Conservation (phyloP, 2,113 vertebrate genomes). For the Brienomyrus brachyistius region DNA sequence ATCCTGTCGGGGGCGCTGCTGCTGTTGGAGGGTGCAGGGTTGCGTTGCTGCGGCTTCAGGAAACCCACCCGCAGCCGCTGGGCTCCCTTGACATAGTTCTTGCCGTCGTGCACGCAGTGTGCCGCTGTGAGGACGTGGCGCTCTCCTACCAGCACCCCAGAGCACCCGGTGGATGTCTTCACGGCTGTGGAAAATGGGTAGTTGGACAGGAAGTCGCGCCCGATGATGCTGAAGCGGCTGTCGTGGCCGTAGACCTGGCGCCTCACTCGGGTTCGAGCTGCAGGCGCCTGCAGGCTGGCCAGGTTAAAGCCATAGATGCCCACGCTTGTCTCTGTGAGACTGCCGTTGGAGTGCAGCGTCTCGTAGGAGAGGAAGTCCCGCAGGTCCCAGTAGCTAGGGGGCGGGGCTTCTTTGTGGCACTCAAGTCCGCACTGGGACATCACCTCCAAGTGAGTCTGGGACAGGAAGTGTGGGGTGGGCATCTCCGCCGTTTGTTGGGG, state of each 20-base stretch:
- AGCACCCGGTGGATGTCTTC: constrained; percentile 92
- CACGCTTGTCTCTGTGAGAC: constrained; percentile 77
- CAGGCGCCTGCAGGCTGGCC: constrained; percentile 14
- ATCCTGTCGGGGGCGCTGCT: constrained; percentile 64
- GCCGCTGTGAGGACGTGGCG: constrained; percentile 89
- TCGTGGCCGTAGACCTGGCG: constrained; percentile 92
- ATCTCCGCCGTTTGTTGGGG: constrained; percentile 69
- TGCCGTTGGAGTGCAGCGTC: constrained; percentile 79
- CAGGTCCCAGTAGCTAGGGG: constrained; percentile 76
- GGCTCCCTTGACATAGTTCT: constrained; percentile 92
- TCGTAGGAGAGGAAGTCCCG: constrained; percentile 79
- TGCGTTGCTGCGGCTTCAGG: constrained; percentile 74
- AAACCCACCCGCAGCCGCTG: constrained; percentile 90
- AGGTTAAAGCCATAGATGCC: constrained; percentile 74
- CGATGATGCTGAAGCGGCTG: constrained; percentile 86
- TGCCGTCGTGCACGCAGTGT: constrained; percentile 91
- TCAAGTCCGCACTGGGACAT: constrained; percentile 74
- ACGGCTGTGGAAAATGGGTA: constrained; percentile 91
- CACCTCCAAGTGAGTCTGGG: constrained; percentile 74
- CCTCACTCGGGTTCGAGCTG: constrained; percentile 63
- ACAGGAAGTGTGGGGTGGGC: constrained; percentile 71
- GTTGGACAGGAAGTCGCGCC: constrained; percentile 80
- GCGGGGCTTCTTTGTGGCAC: constrained; percentile 75
- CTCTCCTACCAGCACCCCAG: constrained; percentile 83
- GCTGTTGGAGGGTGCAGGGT: constrained; percentile 47